Evolutionary conservation across 2,888 invertebrate species (phyloP).

Genomic region (Diogma glabrata): DNA sequence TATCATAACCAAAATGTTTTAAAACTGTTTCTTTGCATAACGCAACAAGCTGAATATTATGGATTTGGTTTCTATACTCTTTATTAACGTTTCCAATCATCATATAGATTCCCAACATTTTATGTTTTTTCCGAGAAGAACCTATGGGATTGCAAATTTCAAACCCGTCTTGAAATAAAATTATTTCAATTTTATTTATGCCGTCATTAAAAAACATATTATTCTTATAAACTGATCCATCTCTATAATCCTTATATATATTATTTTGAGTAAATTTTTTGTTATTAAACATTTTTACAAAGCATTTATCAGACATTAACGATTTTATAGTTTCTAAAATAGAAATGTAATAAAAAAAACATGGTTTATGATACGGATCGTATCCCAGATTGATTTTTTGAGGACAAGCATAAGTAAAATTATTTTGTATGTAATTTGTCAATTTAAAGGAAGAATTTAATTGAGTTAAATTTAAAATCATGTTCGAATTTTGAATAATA

Average conservation of each 20-base stretch:
- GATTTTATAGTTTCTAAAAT: background rate
- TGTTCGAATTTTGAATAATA: background rate
- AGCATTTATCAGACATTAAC: background rate
- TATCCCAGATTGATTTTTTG: background rate
- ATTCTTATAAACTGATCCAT: background rate
- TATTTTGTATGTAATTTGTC: background rate
- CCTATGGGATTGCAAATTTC: background rate
- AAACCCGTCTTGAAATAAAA: slow-evolving; percentile 6
- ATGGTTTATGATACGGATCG: background rate
- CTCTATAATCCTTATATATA: slow-evolving; percentile 1
- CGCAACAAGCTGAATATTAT: slow-evolving; percentile 4
- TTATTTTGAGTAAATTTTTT: background rate
- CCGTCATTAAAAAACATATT: background rate
- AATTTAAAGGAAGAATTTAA: slow-evolving; percentile 2
- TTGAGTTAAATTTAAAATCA: background rate
- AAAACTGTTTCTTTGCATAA: background rate
- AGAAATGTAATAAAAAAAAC: background rate
- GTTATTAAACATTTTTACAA: background rate
- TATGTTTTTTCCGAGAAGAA: slow-evolving; percentile 8
- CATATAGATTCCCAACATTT: slow-evolving; percentile 1
- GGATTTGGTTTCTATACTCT: background rate
- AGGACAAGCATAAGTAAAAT: background rate
- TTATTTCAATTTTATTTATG: slow-evolving; percentile 4
- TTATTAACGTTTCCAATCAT: background rate
- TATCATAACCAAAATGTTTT: background rate